Base-by-base conservation (phyloP, 2,113 vertebrate genomes). In the Edolisoma coerulescens region DNA sequence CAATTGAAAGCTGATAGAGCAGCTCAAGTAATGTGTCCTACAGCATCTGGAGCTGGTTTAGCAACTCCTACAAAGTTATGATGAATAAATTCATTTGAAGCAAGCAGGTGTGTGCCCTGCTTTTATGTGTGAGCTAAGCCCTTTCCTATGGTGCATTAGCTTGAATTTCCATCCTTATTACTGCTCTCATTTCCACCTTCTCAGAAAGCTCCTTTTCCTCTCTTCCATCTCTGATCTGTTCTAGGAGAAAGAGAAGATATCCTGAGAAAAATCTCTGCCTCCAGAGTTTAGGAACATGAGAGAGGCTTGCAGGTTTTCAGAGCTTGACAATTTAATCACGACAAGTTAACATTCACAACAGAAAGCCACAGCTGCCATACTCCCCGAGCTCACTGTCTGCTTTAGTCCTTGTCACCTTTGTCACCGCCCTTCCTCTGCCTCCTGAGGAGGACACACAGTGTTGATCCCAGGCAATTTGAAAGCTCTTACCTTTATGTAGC, bases 401-500 rank as follows among this genome's bases (percentile, higher is more conserved):
- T 30, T 16, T 33, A 60, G 57, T 16, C 71, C 56, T 18, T 33
- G 10, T 19, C 68, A 26, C 11, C 49, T 63, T 13, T 32, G 13
- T 20, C 61, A 24, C 10, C 54, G 65, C 49, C 45, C 47, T 54
- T 12, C 12, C 76, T 9, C 19, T 16, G 2, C 27, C 83, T 41
- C 24, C 33, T 33, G 27, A 83, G 71, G 24, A 86, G 18, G 9
- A 59, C 24, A 26, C 42, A 6, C 8, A 26, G 21, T 1, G 7
- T 3, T 14, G 21, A 68, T 2, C 57, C 68, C 57, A 52, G 56
- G 14, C 28, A 20, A 11, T 45, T 15, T 9, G 37, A n/a, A 49
- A 90, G 28, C n/a, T 92, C 97, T 75, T 97, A 97, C 97, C 97
- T 96, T 68, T 22, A 21, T 4, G 86, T 39, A 83, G 41, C 13